Evolutionary conservation across 2,797 vertebrate genomes (phyloP).

Genomic region (Synaphobranchus kaupii): DNA sequence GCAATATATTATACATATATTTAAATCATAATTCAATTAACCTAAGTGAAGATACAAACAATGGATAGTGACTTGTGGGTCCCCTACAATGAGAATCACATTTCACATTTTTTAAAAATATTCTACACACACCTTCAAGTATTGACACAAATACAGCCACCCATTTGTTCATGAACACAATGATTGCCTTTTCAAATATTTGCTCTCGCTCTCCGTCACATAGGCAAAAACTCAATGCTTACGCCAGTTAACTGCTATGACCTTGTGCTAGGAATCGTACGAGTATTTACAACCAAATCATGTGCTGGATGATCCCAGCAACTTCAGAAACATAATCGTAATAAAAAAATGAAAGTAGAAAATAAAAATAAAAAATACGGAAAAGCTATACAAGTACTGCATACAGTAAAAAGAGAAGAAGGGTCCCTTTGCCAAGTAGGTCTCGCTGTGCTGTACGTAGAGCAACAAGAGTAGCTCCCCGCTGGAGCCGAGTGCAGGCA

Average conservation of each 20-base stretch:
- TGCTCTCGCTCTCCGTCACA: neutral
- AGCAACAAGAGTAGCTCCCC: neutral
- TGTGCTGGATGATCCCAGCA: neutral
- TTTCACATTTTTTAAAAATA: neutral
- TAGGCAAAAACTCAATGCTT: neutral
- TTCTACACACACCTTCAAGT: constrained; percentile 11
- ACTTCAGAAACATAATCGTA: neutral
- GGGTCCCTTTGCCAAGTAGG: neutral
- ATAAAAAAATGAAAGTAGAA: neutral
- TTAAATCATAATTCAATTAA: neutral
- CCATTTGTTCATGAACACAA: neutral
- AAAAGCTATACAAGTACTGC: constrained; percentile 16
- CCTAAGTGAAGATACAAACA: constrained; percentile 13
- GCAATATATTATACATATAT: constrained; percentile 11
- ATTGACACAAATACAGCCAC: neutral
- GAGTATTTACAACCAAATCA: constrained; percentile 11
- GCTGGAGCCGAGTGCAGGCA: neutral
- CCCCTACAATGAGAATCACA: neutral
- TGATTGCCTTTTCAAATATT: neutral
- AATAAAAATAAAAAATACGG: neutral
- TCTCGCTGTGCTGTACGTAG: neutral
- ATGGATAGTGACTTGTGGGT: neutral
- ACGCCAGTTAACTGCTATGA: neutral
- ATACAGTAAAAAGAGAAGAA: neutral
- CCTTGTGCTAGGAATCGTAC: neutral